These are phyloP conservation scores for Orchesellides sinensis DNA, from an alignment of 2,888 invertebrate genomes.

Conservation along the genomic window DNA sequence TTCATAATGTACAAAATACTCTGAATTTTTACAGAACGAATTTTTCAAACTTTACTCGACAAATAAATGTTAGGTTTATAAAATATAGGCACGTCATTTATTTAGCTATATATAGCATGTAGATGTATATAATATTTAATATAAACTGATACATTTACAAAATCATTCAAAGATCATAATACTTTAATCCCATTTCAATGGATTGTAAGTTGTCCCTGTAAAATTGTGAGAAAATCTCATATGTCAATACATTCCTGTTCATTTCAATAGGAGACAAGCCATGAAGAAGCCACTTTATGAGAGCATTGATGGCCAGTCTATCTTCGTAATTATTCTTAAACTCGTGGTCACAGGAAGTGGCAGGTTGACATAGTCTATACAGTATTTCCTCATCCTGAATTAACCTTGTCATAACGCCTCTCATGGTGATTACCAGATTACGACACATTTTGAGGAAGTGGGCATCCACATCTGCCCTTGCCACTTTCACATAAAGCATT, in stretches of 20 bases:
- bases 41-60: no score
- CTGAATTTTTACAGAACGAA: no score
- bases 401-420: slow-evolving; percentile 15
- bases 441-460: slow-evolving; percentile 30
- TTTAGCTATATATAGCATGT: no score
- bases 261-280: slow-evolving; percentile 11
- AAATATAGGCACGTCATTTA: no score
- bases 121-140: no score
- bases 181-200: not conserved
- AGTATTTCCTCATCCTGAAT: slow-evolving; percentile 33
- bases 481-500: not conserved
- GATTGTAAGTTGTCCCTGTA: not conserved
- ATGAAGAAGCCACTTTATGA: slow-evolving; percentile 4
- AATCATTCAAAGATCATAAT: not conserved
- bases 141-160: no score
- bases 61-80: no score
- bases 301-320: slow-evolving; percentile 1
- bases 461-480: not conserved
- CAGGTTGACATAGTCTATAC: not conserved
- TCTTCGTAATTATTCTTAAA: not conserved
- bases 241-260: not conserved
- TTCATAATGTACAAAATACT: no score
- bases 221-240: not conserved
- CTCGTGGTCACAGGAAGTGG: not conserved
- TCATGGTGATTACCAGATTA: slow-evolving; percentile 22